Evolutionary conservation across 2,113 vertebrate genomes (phyloP).

Genomic region (Chlamydotis undulata): DNA sequence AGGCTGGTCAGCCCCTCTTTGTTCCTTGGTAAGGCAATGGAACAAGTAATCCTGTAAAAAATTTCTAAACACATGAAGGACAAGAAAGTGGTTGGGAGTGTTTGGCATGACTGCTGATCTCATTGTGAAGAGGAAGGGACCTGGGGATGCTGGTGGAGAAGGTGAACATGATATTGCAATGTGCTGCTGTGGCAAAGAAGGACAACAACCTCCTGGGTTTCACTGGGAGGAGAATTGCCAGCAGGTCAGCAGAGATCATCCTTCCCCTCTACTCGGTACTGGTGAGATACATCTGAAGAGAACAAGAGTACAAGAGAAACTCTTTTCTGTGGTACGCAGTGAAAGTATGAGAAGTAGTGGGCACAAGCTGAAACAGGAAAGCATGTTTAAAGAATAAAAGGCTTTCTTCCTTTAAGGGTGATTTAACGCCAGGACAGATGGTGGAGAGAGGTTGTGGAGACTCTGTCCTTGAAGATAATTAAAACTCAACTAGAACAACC

Average conservation of each 20-base stretch:
- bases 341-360: neutral
- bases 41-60: neutral
- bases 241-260: neutral
- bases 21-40: neutral
- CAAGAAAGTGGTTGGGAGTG: neutral
- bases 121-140: neutral
- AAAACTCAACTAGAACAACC: neutral
- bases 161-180: neutral
- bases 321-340: neutral
- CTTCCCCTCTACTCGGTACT: neutral
- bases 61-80: neutral
- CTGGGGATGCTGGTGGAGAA: neutral
- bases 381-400: neutral
- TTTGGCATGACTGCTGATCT: neutral
- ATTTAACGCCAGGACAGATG: neutral
- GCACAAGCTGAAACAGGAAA: neutral
- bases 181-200: neutral
- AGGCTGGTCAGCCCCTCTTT: neutral
- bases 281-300: neutral
- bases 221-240: neutral
- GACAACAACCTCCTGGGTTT: neutral
- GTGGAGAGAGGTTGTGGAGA: neutral
- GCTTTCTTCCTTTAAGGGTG: neutral
- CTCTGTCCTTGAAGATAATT: neutral
- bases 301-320: neutral